These are phyloP conservation scores for Stegodyphus dumicola DNA, from an alignment of 1,140 invertebrate genomes.

Conservation along the genomic window DNA sequence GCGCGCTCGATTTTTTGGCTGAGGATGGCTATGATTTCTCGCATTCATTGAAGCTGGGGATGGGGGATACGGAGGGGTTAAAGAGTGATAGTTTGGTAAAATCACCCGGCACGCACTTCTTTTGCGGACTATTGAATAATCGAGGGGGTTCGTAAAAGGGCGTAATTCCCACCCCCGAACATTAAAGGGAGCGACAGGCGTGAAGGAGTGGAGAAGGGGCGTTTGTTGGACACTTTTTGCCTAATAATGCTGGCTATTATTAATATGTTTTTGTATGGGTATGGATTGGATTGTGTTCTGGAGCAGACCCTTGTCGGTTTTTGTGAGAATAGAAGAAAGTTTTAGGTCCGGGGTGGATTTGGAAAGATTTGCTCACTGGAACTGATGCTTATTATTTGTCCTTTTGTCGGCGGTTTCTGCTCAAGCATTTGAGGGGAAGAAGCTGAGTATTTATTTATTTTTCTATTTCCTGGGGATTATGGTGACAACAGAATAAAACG, in stretches of 20 bases:
- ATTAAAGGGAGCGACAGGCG: conserved; percentile 28
- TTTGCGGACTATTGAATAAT: conserved; percentile 23
- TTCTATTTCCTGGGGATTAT: not conserved
- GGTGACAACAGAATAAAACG: no score
- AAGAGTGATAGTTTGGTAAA: conserved; percentile 18
- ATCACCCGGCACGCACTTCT: conserved; percentile 1
- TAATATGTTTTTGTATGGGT: conserved; percentile 48
- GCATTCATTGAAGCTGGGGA: not conserved
- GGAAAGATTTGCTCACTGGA: not conserved
- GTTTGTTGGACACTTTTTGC: conserved; percentile 30
- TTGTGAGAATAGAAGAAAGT: not conserved
- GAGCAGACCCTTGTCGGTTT: not conserved
- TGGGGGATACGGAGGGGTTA: not conserved
- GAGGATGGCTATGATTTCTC: no score
- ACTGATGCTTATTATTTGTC: conserved; percentile 18
- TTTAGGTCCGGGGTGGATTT: not conserved
- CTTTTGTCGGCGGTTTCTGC: conserved; percentile 15
- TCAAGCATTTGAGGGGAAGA: not conserved
- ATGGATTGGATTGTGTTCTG: conserved; percentile 23
- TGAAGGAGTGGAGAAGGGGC: conserved; percentile 38
- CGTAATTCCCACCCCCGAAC: not conserved
- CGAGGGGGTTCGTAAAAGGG: conserved; percentile 10
- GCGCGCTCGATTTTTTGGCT: no score
- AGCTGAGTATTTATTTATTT: conserved; percentile 34
- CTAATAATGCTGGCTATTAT: conserved; percentile 20